Base-by-base conservation (phyloP, 2,797 vertebrate species). In the Smutsia gigantea region DNA sequence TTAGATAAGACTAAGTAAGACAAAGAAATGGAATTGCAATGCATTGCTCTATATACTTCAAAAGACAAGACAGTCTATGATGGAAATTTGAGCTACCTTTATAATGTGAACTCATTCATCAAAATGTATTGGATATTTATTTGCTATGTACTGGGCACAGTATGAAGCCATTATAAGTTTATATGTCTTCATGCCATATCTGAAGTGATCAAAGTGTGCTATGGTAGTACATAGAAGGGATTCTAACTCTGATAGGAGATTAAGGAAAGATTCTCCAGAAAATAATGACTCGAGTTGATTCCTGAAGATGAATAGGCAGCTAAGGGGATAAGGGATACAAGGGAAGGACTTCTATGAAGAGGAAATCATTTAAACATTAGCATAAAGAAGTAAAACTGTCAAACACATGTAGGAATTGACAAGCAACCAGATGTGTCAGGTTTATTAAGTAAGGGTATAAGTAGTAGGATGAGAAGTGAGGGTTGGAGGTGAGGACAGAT, bases 221-320 rank as follows among this genome's bases (percentile, higher is more conserved):
- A 3, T 51, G 4, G 4, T 11, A 46, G 37, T 46, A 64, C 14
- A 59, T 0, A 34, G 4, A 49, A 74, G 17, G 1, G 11, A n/a
- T 63, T 63, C 49, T 68, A 68, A 79, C 13, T 29, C 10, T 83
- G 66, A 79, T 8, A 75, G 17, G 3, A 11, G 49, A 57, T 64
- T 64, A 85, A 92, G 72, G 6, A 87, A 93, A 72, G 12, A 85
- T 31, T 71, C 91, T 79, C 29, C 18, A 69, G 15, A n/a, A 86
- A 31, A 53, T 13, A 27, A 27, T 42, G 23, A 72, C 29, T 37
- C 9, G 19, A 86, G 7, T 37, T 82, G 72, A 90, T 53, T 89
- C 57, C 85, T 72, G 21, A 90, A 86, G 21, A 82, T 53, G 21
- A 51, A 12, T 14, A 61, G 18, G n/a, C 7, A 94, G 42, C 31